Evolutionary conservation across 2,888 invertebrate genomes (phyloP), one percentile per base, ranked within the genome.

Genomic region (Hirtodrosophila trivittata): DNA sequence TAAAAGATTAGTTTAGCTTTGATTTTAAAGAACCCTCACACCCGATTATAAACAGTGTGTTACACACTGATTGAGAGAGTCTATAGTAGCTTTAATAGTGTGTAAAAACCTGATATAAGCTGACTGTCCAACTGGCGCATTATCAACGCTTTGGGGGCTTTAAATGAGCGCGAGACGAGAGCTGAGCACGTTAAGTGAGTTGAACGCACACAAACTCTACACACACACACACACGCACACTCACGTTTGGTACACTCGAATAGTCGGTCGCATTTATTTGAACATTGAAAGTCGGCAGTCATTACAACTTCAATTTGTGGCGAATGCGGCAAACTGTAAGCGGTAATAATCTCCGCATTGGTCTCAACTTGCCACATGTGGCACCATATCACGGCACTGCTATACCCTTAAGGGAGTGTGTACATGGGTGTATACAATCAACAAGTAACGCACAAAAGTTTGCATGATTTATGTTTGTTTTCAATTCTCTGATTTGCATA

Each of bases 221-320:
- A 49, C 28, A 32, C 45, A 37, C 25, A 75, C 37, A 32, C 46
- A 49, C 39, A 38, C 6, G 38, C 21, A 9, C 10, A 16, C 42
- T n/a, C 33, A 33, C 8, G 18, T 2, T 16, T 35, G 21, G 28
- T 21, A 37, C 16, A 32, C 42, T 41, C 43, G 55, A 50, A 54
- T 60, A 42, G 76, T 68, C 78, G 82, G 78, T 66, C 78, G 78
- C 75, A 82, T 80, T 80, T 82, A 80, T 82, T 81, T 81, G 82
- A 78, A 77, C 80, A 81, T 75, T 81, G 82, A 81, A 81, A 81
- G 82, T 81, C 75, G 70, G 73, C 80, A 77, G 82, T 81, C 80
- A 82, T 81, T 81, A 81, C 75, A 70, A 75, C 77, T 67, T 73
- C 75, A 80, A 81, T 75, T 81, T 82, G 82, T 64, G 71, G 71